Evolutionary conservation across 1,140 invertebrate genomes (phyloP), one percentile per base, ranked within the genome.

Genomic region (Drosophila melanogaster): DNA sequence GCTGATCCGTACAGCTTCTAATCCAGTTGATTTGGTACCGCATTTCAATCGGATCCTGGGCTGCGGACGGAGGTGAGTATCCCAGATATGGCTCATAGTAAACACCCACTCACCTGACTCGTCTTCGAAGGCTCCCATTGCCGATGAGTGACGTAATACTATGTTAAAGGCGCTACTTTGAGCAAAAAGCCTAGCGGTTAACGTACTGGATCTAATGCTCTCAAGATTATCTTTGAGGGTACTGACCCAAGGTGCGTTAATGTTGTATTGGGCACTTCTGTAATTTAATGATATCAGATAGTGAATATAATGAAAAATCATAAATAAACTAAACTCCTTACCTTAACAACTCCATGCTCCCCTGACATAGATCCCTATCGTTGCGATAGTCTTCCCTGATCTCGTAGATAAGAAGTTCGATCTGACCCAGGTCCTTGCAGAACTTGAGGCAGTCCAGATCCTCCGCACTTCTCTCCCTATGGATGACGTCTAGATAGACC

Each of bases 11-110:
- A 43, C n/a, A 49, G 37, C 69, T 75, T 4, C 17, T 61, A 6
- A 75, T n/a, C 83, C 81, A 86, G 12, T 78, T 81, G 12, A 57
- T 30, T 1, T 65, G 69, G 43, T 86, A 86, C 0, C 83, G 60
- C 51, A 75, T 7, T 17, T 81, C 54, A 2, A 86, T 76, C 10
- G 79, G 83, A 17, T 71, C 44, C 4, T 46, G 4, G 19, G 57
- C 81, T 86, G 30, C 8, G 26, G 10, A 3, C 0, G 11, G 3
- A 14, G 1, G 10, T 11, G 0, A 43, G 8, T 7, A 1, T 17
- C 17, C 4, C 0, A 40, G 7, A 51, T 7, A 19, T 35, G 12
- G 0, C 0, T 19, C 26, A 4, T 14, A 15, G 10, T 30, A 15
- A 30, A 1, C 4, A 1, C 4, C 6, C 15, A 53, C n/a, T 38